Evolutionary conservation across 2,888 invertebrate species (phyloP).

Genomic region (Dryadula phaetusa): DNA sequence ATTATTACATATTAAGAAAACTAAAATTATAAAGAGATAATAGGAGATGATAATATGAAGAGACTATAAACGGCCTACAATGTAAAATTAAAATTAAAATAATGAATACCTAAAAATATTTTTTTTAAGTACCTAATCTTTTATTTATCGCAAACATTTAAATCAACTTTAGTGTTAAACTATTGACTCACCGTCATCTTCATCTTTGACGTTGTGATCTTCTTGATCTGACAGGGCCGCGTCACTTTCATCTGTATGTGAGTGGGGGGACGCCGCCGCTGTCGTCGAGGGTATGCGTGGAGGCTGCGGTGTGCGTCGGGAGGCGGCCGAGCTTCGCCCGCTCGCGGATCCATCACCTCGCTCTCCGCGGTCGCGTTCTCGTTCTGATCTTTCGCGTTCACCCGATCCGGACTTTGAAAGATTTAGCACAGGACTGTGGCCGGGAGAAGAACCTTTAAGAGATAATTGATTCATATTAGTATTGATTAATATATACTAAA

Average conservation of each 20-base stretch:
- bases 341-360: slow-evolving; percentile 78
- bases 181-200: slow-evolving; percentile 87
- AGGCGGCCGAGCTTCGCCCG: slow-evolving; percentile 84
- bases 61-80: too few relatives aligned
- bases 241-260: slow-evolving; percentile 92
- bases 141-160: too few relatives aligned
- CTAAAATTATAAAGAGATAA: too few relatives aligned
- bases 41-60: too few relatives aligned
- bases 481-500: background rate
- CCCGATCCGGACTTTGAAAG: slow-evolving; percentile 94
- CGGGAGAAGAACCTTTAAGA: slow-evolving; percentile 91
- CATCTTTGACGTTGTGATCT: slow-evolving; percentile 93
- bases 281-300: slow-evolving; percentile 80
- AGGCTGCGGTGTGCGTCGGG: slow-evolving; percentile 86
- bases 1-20: too few relatives aligned
- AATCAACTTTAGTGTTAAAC: background rate
- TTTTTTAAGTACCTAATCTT: too few relatives aligned
- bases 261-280: slow-evolving; percentile 86
- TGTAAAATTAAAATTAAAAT: too few relatives aligned
- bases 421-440: slow-evolving; percentile 96
- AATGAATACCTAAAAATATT: too few relatives aligned
- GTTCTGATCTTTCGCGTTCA: slow-evolving; percentile 87
- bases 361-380: slow-evolving; percentile 84
- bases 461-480: background rate
- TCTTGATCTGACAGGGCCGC: slow-evolving; percentile 95